Base-by-base conservation (phyloP, 2,797 vertebrate genomes). In the Enteromius thamalakanensis region DNA sequence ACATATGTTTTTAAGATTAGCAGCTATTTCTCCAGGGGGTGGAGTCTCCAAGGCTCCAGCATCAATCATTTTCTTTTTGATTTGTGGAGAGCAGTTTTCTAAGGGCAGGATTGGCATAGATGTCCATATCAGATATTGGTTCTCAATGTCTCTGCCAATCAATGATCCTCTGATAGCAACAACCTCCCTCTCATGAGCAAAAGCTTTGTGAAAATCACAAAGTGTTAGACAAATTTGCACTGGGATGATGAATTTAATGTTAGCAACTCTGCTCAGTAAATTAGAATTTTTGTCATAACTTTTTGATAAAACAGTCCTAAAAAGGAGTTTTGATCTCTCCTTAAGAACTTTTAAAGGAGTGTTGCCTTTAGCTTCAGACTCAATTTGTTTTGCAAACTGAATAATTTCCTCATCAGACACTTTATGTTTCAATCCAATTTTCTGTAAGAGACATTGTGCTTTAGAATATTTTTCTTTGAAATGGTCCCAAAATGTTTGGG, bases 221-320 rank as follows among this genome's bases (percentile, higher is more conserved):
- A 95, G 88, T 19, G 87, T 82, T 76, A 86, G 0, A 58, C 0
- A 3, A 75, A 94, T 90, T 80, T 81, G 12, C 42, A 85, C 69
- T 21, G 95, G 93, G 6, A 92, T 92, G 68, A 95, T 78, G 77
- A 95, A 95, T 87, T 93, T 88, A 34, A 94, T 92, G 70, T 90
- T 58, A 3, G 92, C 87, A 3, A 95, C 90, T 1, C 7, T 87
- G 32, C 75, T 4, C 49, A 94, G 71, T 19, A 93, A 68, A 0
- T 1, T 67, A 1, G 47, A 32, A 0, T 76, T 45, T 17, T 81
- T 21, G 0, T 71, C 14, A 49, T 49, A 2, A 11, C 37, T 0
- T 32, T 62, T 10, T 0, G 0, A 26, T 1, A 92, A 47, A 12
- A 89, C 90, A 26, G 0, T 1, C 2, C 0, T 1, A 1, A 94